A percentile compares a stretch with the other conserved stretches of the same genome.
These are phyloP conservation scores for Tachina grossa DNA, from an alignment of 2,888 invertebrate species.

Conservation along the genomic window DNA sequence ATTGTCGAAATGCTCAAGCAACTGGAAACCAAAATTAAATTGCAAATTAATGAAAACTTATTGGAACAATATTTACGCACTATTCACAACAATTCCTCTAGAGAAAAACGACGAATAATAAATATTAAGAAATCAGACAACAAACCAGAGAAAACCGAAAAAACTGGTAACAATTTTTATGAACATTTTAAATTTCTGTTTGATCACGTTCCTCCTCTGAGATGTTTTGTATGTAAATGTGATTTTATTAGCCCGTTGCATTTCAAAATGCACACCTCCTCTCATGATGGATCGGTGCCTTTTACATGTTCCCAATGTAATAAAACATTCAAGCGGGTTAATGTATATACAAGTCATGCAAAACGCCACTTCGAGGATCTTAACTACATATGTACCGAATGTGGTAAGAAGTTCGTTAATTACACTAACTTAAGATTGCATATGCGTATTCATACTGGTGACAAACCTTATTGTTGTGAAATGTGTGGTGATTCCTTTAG, in stretches of 20 bases:
- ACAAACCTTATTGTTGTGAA: constrained; percentile 67
- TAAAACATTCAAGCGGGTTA: constrained; percentile 50
- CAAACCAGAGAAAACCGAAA: constrained; percentile 1
- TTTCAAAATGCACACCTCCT: constrained; percentile 62
- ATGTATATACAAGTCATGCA: constrained; percentile 63
- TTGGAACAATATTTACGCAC: constrained; percentile 58
- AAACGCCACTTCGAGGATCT: constrained; percentile 63
- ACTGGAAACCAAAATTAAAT: constrained; percentile 39
- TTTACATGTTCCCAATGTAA: constrained; percentile 62
- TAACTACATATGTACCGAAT: constrained; percentile 62
- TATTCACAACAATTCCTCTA: constrained; percentile 54
- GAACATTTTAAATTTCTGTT: constrained; percentile 57
- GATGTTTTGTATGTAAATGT: constrained; percentile 53
- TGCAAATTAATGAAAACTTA: constrained; percentile 48
- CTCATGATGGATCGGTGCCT: constrained; percentile 57
- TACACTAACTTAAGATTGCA: constrained; percentile 62
- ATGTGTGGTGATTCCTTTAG: constrained; percentile 63
- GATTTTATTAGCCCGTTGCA: constrained; percentile 60
- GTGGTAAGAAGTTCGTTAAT: constrained; percentile 59
- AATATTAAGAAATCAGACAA: constrained; percentile 39
- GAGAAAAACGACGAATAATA: constrained; percentile 58
- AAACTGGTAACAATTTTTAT: constrained; percentile 34
- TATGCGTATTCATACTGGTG: constrained; percentile 65
- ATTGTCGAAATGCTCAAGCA: constrained; percentile 53
- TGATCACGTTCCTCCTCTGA: constrained; percentile 63